Evolutionary conservation across 2,113 vertebrate genomes (phyloP).

Genomic region (Myanophis thanlyinensis): DNA sequence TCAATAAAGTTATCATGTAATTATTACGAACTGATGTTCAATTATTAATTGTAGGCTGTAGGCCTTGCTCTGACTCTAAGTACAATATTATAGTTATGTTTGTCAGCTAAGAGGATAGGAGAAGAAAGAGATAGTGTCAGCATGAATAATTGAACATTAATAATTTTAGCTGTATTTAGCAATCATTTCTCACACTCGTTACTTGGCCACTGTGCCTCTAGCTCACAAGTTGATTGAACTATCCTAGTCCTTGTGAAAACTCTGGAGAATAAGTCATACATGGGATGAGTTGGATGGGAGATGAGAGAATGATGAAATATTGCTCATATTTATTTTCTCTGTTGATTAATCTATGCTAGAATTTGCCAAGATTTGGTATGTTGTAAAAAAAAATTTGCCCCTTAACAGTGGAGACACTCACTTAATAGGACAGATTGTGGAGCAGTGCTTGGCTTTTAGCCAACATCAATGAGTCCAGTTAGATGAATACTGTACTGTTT

Average conservation of each 20-base stretch:
- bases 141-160: conserved; percentile 74
- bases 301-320: neutral
- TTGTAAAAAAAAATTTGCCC: neutral
- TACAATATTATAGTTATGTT: conserved; percentile 56
- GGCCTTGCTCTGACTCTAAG: conserved; percentile 67
- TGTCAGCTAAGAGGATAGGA: conserved; percentile 51
- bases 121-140: conserved; percentile 56
- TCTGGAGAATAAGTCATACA: neutral
- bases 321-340: neutral
- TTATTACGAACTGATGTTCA: conserved; percentile 70
- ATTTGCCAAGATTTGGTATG: neutral
- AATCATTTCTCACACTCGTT: conserved; percentile 63
- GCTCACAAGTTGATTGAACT: conserved; percentile 43
- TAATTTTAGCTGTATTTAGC: conserved; percentile 69
- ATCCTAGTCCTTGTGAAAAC: conserved; percentile 20
- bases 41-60: conserved; percentile 75
- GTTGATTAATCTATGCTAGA: neutral
- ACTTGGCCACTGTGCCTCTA: conserved; percentile 51
- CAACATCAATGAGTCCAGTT: neutral
- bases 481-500: neutral
- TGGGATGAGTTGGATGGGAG: neutral
- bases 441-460: neutral
- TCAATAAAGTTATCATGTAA: conserved; percentile 79
- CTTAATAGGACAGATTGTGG: neutral
- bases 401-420: neutral